A percentile compares a stretch with the other conserved stretches of the same genome.
Evolutionary conservation across 2,888 invertebrate species (phyloP).

Genomic region (Danaus chrysippus): DNA sequence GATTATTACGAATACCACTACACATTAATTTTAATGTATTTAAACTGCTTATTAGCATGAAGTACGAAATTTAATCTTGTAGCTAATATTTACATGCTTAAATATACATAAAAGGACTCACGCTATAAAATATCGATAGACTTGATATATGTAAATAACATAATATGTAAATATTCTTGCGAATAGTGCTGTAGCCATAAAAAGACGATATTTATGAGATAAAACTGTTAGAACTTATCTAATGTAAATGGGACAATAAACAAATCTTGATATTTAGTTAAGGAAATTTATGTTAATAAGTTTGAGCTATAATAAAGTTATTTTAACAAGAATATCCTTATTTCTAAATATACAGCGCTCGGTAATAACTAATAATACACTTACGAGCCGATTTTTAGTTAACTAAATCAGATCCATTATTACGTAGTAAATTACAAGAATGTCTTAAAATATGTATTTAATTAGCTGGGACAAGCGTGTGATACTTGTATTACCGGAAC

Average conservation of each 20-base stretch:
- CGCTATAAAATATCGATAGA: conserved; percentile 1
- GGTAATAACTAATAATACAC: conserved; percentile 9
- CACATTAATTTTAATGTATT: too few species aligned
- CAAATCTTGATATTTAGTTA: conserved; percentile 7
- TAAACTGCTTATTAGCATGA: too few species aligned
- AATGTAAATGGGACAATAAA: conserved; percentile 1
- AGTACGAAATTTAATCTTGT: too few species aligned
- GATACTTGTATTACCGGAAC: conserved; percentile 48
- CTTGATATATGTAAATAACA: neutral
- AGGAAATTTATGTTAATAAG: conserved; percentile 4
- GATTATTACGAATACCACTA: too few species aligned
- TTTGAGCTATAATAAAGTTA: conserved; percentile 15
- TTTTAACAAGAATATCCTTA: conserved; percentile 17
- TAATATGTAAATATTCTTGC: conserved; percentile 3
- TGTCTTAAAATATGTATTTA: conserved; percentile 22
- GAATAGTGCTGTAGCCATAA: conserved; percentile 3
- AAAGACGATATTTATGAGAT: conserved; percentile 4
- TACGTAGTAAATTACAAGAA: conserved; percentile 13
- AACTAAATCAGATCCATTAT: conserved; percentile 23
- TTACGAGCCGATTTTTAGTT: conserved; percentile 2
- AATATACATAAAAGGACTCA: neutral
- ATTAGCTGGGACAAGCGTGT: conserved; percentile 36
- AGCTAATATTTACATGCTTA: neutral
- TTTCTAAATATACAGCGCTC: conserved; percentile 9
- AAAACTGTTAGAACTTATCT: conserved; percentile 5